Evolutionary conservation across 2,113 vertebrate genomes (phyloP), one percentile per base, ranked within the genome.

Genomic region (Poecilia latipinna): DNA sequence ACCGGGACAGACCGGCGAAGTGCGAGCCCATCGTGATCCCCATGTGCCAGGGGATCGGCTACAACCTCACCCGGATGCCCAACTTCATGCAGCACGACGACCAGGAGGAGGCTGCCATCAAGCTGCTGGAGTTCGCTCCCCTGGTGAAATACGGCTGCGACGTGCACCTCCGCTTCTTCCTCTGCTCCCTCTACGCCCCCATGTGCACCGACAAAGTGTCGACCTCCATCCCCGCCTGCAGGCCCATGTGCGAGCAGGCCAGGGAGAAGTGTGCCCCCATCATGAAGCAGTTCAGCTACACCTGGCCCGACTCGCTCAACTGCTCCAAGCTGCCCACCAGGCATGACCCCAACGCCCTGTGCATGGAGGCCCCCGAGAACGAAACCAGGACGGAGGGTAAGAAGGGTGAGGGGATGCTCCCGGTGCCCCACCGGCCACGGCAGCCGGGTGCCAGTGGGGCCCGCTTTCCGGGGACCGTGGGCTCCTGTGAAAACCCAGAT

Each of bases 131-230:
- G 95, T 99, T 99, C 28, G 96, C 96, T 5, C 96, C 97, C 1
- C 94, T 99, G 73, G 97, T 99, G 93, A 96, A 96, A 61, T 99
- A 99, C 69, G 97, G 97, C 90, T 99, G 98, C 79, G 97, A 99
- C 79, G 94, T 94, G 61, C 97, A 98, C 93, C 95, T 99, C 90
- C 96, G 97, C 82, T 98, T 99, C 92, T 98, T 99, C 92, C 97
- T 99, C 72, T 99, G 97, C 95, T 99, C 98, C 7, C 97, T 99
- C 48, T 99, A 97, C 61, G 97, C 96, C 6, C 98, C 98, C 81
- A 99, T 99, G 98, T 99, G 98, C 95, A 97, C 97, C 0, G 96
- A 99, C 91, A 96, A 99, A 91, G 97, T 99, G 90, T 98, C 97
- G 24, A 94, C 96, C 91, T 97, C 97, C 93, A 99, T 99, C 93